These are phyloP conservation scores for Emberiza fucata DNA, from an alignment of 2,113 vertebrate species.

Conservation along the genomic window DNA sequence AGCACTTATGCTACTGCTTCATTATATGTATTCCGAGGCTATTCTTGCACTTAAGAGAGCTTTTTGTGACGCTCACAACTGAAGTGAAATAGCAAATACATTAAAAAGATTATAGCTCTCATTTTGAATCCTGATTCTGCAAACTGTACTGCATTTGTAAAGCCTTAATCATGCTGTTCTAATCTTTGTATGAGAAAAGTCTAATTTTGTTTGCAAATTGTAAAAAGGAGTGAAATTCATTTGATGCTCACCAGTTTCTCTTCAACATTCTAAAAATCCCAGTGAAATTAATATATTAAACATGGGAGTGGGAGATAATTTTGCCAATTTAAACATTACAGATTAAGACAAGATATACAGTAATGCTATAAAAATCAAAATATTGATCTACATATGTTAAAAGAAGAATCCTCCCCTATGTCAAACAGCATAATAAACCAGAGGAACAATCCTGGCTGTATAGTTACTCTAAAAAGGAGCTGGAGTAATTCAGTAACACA, in stretches of 20 bases:
- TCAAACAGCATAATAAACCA: not conserved
- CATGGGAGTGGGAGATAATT: not conserved
- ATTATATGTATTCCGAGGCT: not conserved
- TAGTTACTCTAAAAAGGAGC: not conserved
- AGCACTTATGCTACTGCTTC: not conserved
- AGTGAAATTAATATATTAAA: conserved; percentile 5
- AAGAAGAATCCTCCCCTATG: not conserved
- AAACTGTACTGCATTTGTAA: not conserved
- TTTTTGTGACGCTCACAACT: not conserved
- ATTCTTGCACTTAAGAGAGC: not conserved
- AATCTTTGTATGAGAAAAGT: not conserved
- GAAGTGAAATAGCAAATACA: not conserved
- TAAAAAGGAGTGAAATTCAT: not conserved
- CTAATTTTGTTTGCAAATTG: not conserved
- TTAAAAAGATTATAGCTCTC: not conserved
- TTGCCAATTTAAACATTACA: not conserved
- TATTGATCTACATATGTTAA: not conserved
- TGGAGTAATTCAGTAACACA: not conserved
- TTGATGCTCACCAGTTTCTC: not conserved
- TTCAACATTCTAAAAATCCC: not conserved
- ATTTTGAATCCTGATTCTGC: not conserved
- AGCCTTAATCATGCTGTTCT: not conserved
- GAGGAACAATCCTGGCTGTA: not conserved
- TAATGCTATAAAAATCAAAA: not conserved
- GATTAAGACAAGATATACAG: not conserved